Evolutionary conservation across 2,797 vertebrate genomes (phyloP).

Genomic region (Limosa lapponica): DNA sequence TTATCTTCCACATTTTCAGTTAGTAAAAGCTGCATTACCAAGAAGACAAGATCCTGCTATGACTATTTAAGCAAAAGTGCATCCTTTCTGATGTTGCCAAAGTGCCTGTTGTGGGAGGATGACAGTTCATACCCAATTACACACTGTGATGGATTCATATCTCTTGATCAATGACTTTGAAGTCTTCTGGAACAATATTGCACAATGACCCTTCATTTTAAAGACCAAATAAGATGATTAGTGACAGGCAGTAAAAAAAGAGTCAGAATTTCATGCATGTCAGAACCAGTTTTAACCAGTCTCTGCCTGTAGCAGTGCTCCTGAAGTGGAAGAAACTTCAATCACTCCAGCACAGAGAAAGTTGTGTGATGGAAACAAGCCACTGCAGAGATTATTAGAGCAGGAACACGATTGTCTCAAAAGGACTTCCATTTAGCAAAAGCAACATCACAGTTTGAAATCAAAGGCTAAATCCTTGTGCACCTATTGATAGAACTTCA

Average conservation of each 20-base stretch:
- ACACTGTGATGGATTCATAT: neutral
- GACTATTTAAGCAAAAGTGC: neutral
- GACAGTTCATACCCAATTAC: constrained; percentile 21
- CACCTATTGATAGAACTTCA: neutral
- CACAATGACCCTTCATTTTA: neutral
- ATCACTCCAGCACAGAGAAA: neutral
- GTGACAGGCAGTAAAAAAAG: neutral
- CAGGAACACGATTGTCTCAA: neutral
- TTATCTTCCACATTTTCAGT: neutral
- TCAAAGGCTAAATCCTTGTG: neutral
- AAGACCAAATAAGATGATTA: neutral
- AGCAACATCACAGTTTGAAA: neutral
- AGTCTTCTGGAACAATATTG: neutral
- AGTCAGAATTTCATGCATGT: neutral
- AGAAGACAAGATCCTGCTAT: neutral
- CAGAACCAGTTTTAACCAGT: neutral
- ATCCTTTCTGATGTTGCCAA: neutral
- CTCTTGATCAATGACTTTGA: constrained; percentile 19
- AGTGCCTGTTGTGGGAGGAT: neutral
- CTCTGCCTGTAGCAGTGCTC: neutral
- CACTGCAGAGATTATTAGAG: neutral
- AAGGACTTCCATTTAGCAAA: neutral
- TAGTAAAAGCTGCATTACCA: neutral
- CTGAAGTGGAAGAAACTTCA: neutral
- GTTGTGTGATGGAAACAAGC: neutral